phyloP scores from a whole-genome alignment of 2,113 vertebrate genomes.

The Siniperca chuatsi region DNA sequence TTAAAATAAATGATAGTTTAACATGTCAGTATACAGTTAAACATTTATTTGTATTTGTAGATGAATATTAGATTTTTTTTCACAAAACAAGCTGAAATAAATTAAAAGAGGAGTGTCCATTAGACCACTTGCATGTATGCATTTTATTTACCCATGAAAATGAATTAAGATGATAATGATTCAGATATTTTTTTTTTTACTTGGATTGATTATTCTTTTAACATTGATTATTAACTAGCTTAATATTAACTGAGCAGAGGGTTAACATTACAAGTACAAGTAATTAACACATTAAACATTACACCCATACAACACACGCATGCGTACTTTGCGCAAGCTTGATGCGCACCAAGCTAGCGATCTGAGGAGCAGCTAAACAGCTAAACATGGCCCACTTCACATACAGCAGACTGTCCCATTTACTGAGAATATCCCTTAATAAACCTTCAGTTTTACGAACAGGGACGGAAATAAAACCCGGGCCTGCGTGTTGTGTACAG shows the following conservation, averaged over 20 bases:
- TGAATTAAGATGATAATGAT: not conserved
- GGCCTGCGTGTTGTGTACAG: conserved; percentile 37
- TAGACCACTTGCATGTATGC: not conserved
- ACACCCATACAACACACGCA: not conserved
- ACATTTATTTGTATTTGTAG: no score
- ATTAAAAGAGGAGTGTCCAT: no score
- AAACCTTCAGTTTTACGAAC: conserved; percentile 12
- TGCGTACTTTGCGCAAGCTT: conserved; percentile 15
- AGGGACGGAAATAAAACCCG: conserved; percentile 15
- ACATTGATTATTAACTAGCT: no score
- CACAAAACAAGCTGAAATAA: no score
- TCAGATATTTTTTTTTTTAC: not conserved
- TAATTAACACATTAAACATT: not conserved
- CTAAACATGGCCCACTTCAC: conserved; percentile 61
- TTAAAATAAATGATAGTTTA: no score
- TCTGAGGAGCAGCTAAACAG: not conserved
- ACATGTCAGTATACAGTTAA: no score
- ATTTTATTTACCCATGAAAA: not conserved
- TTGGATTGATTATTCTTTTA: no score
- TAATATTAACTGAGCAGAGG: no score
- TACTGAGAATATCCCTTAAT: conserved; percentile 32
- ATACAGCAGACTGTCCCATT: conserved; percentile 57
- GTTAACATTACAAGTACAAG: not conserved
- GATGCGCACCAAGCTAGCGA: not conserved
- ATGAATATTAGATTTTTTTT: not conserved